phyloP scores from a whole-genome alignment of 2,113 vertebrate species.

The Oncorhynchus mykiss region DNA sequence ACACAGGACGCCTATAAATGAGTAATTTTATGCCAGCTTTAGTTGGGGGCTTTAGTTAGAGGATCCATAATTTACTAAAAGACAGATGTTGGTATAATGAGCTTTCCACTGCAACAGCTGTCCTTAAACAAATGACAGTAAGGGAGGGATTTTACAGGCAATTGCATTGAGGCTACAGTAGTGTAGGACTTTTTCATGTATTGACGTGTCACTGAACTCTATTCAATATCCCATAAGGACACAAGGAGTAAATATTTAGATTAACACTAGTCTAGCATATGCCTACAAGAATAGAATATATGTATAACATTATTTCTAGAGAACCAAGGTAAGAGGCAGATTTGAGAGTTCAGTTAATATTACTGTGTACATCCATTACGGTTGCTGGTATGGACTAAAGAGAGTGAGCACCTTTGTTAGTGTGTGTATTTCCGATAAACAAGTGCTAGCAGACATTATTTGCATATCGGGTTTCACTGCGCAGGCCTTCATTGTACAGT shows the following conservation, averaged over 20 bases:
- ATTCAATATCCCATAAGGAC: slow-evolving; percentile 1
- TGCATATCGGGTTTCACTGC: neutral
- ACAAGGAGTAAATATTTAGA: neutral
- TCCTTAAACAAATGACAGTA: slow-evolving; percentile 46
- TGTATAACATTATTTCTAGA: no score
- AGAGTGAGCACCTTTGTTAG: neutral
- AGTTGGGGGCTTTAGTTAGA: no score
- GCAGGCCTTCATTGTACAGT: no score
- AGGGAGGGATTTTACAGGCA: slow-evolving; percentile 61
- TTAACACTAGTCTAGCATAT: neutral
- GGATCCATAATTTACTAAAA: neutral
- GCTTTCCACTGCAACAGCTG: slow-evolving; percentile 54
- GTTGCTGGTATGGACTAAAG: no score
- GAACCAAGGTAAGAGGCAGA: no score
- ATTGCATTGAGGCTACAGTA: slow-evolving; percentile 39
- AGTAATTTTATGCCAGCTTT: no score
- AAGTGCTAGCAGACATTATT: neutral
- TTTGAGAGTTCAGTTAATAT: no score
- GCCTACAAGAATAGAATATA: no score
- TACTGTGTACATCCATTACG: no score
- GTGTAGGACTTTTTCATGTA: slow-evolving; percentile 29
- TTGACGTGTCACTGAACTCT: slow-evolving; percentile 45
- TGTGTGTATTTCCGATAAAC: neutral
- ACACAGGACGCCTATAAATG: no score
- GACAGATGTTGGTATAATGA: slow-evolving; percentile 57